Base-by-base conservation (phyloP, 2,888 invertebrate genomes). In the Carpatolechia fugitivella region DNA sequence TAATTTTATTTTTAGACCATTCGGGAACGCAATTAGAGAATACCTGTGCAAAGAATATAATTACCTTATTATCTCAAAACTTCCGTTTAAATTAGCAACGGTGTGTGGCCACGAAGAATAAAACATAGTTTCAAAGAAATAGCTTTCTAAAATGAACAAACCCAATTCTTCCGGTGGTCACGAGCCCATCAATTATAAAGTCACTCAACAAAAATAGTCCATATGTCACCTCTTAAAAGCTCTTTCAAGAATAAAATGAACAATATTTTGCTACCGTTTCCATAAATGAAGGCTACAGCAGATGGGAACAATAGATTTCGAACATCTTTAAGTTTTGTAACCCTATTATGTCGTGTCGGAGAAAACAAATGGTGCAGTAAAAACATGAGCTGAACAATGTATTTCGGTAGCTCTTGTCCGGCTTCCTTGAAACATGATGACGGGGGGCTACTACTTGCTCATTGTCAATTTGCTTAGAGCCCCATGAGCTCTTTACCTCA, bases 211-310 rank as follows among this genome's bases (percentile, higher is more conserved):
- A 72, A 76, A 78, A 76, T 71, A 72, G 76, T 72, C 81, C 85
- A 82, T 78, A 85, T 85, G 85, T 81, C 87, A 80, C 82, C 76
- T 79, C 77, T 82, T 81, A 70, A 82, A 83, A 80, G 79, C 77
- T 61, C 76, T 80, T 82, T 82, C 74, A 75, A 79, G 74, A 74
- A 69, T 80, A 82, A 87, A 87, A 85, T 78, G 87, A 85, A 89
- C 84, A 87, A 86, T 85, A 85, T 90, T 88, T 89, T 79, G 88
- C 89, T 85, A 84, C 88, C 76, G 83, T 80, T 77, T 70, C 66
- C 71, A 61, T 67, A 71, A 79, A 76, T 76, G 74, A 73, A 79
- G 80, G 78, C 79, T 78, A 72, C 65, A 76, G 69, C 82, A 84
- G 80, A 78, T 81, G 83, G 44, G 57, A 70, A 86, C 88, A 89